Evolutionary conservation across 2,797 vertebrate species (phyloP).

Genomic region (Liparis tanakae): DNA sequence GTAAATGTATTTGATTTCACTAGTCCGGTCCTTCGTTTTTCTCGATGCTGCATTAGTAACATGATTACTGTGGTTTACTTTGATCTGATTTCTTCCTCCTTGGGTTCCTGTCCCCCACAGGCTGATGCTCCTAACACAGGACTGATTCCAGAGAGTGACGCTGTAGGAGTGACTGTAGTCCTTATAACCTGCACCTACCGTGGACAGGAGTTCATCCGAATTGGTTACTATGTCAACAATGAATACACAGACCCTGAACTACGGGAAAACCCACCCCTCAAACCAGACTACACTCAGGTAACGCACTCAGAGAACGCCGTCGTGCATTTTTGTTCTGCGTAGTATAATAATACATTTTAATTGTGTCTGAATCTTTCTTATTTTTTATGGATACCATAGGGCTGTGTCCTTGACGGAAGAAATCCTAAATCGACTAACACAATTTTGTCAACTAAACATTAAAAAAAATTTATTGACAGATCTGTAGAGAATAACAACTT

Average conservation of each 20-base stretch:
- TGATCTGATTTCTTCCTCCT: background rate
- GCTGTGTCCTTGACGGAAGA: background rate
- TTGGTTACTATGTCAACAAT: slow-evolving; percentile 93
- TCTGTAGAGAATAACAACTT: background rate
- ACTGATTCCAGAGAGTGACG: slow-evolving; percentile 89
- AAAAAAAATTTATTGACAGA: background rate
- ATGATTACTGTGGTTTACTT: background rate
- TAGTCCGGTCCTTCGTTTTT: background rate
- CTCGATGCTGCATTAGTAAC: background rate
- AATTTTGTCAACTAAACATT: background rate
- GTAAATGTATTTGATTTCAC: background rate
- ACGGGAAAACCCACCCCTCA: slow-evolving; percentile 87
- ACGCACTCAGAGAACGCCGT: background rate
- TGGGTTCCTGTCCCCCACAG: slow-evolving; percentile 58
- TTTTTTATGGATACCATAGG: background rate
- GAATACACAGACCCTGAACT: slow-evolving; percentile 88
- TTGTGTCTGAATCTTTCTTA: background rate
- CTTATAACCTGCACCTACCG: slow-evolving; percentile 92
- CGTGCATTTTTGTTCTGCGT: background rate
- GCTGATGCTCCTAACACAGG: slow-evolving; percentile 87
- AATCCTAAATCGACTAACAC: background rate
- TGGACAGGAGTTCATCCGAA: slow-evolving; percentile 90
- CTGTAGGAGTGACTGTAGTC: slow-evolving; percentile 89
- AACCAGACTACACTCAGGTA: slow-evolving; percentile 89
- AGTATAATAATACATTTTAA: background rate